Evolutionary conservation across 1,140 invertebrate genomes (phyloP).

Genomic region (Lethrus apterus): DNA sequence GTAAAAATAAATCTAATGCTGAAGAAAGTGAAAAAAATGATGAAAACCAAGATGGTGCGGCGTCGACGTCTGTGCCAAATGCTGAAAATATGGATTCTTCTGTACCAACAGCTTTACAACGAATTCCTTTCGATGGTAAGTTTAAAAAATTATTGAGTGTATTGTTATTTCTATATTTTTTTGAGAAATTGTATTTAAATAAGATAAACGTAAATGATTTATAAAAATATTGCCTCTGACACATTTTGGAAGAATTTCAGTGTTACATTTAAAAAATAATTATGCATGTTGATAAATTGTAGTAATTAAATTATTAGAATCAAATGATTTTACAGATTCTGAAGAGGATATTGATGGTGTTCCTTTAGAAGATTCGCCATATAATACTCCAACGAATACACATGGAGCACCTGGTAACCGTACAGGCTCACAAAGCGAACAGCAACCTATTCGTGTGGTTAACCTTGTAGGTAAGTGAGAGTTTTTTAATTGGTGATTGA

Average conservation of each 20-base stretch:
- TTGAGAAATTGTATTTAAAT: too few species aligned
- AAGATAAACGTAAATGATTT: too few species aligned
- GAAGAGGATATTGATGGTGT: slow-evolving; percentile 27
- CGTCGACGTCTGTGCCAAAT: neutral
- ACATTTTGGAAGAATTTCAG: too few species aligned
- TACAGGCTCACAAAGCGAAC: slow-evolving; percentile 2
- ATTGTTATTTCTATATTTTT: too few species aligned
- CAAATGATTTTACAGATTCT: slow-evolving; percentile 11
- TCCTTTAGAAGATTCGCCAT: slow-evolving; percentile 15
- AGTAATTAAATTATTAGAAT: slow-evolving; percentile 7
- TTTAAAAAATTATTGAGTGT: too few species aligned
- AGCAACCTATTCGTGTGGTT: slow-evolving; percentile 9
- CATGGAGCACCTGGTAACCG: neutral
- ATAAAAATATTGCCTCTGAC: too few species aligned
- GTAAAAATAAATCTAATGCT: slow-evolving; percentile 32
- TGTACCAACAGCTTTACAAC: neutral
- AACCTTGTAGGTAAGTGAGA: slow-evolving; percentile 5
- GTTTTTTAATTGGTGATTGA: neutral
- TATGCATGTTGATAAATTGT: too few species aligned
- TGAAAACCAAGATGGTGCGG: slow-evolving; percentile 5
- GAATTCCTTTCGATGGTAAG: slow-evolving; percentile 7
- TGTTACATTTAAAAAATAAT: too few species aligned
- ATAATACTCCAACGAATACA: neutral
- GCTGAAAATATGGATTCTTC: neutral
- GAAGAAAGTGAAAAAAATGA: slow-evolving; percentile 2